Percentiles rank a stretch among this genome's conserved stretches.
These are phyloP conservation scores for Onthophagus taurus DNA, from an alignment of 1,140 invertebrate genomes.

Conservation along the genomic window DNA sequence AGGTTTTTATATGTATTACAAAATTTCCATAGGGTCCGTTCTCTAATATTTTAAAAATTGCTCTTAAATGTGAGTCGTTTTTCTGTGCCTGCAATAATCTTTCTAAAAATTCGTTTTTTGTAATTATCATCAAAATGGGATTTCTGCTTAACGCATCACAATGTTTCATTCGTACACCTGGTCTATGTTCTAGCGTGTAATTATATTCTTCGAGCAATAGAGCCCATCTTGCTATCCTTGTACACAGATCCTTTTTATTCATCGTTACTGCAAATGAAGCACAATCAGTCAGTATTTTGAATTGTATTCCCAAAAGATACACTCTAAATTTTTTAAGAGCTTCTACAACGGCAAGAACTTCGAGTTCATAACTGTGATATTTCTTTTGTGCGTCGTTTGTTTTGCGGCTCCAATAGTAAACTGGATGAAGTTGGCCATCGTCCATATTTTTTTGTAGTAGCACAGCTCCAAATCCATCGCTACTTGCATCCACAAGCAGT, in stretches of 20 bases:
- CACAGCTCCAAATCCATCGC: slow-evolving; percentile 27
- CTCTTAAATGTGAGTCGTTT: slow-evolving; percentile 5
- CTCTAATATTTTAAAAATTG: slow-evolving; percentile 4
- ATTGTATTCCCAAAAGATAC: slow-evolving; percentile 8
- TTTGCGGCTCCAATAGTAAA: slow-evolving; percentile 37
- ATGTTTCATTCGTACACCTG: slow-evolving; percentile 17
- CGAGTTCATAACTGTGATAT: slow-evolving; percentile 11
- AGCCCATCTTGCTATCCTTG: slow-evolving; percentile 30
- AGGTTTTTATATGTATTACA: slow-evolving; percentile 21
- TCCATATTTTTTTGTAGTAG: slow-evolving; percentile 16
- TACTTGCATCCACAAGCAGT: slow-evolving; percentile 29
- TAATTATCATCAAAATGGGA: slow-evolving; percentile 18
- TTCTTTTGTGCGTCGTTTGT: slow-evolving; percentile 23
- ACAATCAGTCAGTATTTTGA: slow-evolving; percentile 14
- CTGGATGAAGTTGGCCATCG: not conserved
- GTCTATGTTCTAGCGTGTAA: slow-evolving; percentile 20
- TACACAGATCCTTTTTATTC: slow-evolving; percentile 29
- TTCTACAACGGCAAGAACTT: slow-evolving; percentile 6
- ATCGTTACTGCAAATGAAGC: slow-evolving; percentile 16
- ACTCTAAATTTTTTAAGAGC: slow-evolving; percentile 9
- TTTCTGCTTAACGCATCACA: slow-evolving; percentile 22
- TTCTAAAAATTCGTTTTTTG: slow-evolving; percentile 16
- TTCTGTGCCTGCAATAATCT: slow-evolving; percentile 17
- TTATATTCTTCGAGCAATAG: slow-evolving; percentile 20
- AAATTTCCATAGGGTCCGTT: slow-evolving; percentile 17